Conservation (phyloP, 2,888 invertebrate genomes). For the Lumbricus terrestris region DNA sequence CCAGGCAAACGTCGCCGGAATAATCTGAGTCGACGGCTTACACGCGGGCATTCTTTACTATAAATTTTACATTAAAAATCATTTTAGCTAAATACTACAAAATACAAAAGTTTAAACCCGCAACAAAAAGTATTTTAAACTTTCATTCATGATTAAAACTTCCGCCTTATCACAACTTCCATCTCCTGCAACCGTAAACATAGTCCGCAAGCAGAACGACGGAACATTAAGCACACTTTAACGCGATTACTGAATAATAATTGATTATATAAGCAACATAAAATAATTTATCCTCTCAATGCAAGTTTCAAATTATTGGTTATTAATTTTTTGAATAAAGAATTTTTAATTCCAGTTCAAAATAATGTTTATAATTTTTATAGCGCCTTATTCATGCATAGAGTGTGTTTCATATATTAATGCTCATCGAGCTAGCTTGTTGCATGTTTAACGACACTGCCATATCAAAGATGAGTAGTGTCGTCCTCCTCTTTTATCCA, state of each 20-base stretch:
- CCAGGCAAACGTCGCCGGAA: slow-evolving; percentile 31
- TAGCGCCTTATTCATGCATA: neutral
- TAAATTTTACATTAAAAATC: slow-evolving; percentile 3
- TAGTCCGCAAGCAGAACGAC: neutral
- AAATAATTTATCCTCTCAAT: neutral
- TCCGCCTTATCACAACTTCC: neutral
- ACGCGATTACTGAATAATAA: neutral
- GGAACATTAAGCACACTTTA: neutral
- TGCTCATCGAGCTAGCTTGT: too few relatives aligned
- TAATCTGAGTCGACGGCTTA: slow-evolving; percentile 23
- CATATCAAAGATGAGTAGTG: too few relatives aligned
- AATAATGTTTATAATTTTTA: neutral
- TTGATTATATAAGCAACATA: neutral
- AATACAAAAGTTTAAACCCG: neutral
- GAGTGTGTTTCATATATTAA: neutral
- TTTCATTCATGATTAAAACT: slow-evolving; percentile 3
- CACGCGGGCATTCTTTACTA: neutral
- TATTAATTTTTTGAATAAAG: neutral
- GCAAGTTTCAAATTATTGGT: neutral
- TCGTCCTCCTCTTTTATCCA: too few relatives aligned
- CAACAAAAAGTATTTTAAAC: neutral
- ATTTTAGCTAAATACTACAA: neutral
- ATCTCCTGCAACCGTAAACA: neutral
- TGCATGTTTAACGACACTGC: too few relatives aligned
- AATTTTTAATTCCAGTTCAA: neutral